phyloP scores from a whole-genome alignment of 30 jellyfish, hydroid and myxozoan genomes.

The Catostylus mosaicus region DNA sequence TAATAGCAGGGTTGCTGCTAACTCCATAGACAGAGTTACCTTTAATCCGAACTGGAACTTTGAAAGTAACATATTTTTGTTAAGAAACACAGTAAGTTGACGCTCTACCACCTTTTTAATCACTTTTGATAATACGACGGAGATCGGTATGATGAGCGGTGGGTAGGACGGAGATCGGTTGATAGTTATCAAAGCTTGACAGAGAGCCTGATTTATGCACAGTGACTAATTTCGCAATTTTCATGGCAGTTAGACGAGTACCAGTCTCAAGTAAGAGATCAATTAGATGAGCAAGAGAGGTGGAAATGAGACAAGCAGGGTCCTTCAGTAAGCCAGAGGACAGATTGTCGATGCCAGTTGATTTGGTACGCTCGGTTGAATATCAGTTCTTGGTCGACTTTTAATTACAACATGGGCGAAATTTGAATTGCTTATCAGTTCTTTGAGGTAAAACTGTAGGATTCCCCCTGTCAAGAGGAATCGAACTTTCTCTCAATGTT shows the following conservation, averaged over 20 bases:
- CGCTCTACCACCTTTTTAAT: too few species aligned
- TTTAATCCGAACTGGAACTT: too few species aligned
- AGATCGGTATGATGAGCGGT: conserved; percentile 27
- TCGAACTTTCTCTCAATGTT: conserved; percentile 39
- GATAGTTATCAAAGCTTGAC: too few species aligned
- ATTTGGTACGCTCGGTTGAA: conserved; percentile 31
- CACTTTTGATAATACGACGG: conserved; percentile 7
- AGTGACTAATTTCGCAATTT: conserved; percentile 14
- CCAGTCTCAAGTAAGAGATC: conserved; percentile 54
- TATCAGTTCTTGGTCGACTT: conserved; percentile 32
- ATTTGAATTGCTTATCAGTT: conserved; percentile 25
- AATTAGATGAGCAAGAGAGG: conserved; percentile 42
- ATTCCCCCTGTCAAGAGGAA: conserved; percentile 51
- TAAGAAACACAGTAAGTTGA: too few species aligned
- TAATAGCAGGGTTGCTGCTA: too few species aligned
- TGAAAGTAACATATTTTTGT: too few species aligned
- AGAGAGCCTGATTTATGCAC: too few species aligned
- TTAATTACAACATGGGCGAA: conserved; percentile 34
- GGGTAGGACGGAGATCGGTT: too few species aligned
- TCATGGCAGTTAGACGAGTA: conserved; percentile 17
- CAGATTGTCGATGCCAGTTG: conserved; percentile 60
- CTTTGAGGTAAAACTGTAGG: conserved; percentile 28
- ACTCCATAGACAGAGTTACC: too few species aligned
- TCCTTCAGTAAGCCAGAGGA: conserved; percentile 64
- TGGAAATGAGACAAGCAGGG: conserved; percentile 37